Conservation (phyloP, 2,113 vertebrate species). For the Phylloscopus whistleri region DNA sequence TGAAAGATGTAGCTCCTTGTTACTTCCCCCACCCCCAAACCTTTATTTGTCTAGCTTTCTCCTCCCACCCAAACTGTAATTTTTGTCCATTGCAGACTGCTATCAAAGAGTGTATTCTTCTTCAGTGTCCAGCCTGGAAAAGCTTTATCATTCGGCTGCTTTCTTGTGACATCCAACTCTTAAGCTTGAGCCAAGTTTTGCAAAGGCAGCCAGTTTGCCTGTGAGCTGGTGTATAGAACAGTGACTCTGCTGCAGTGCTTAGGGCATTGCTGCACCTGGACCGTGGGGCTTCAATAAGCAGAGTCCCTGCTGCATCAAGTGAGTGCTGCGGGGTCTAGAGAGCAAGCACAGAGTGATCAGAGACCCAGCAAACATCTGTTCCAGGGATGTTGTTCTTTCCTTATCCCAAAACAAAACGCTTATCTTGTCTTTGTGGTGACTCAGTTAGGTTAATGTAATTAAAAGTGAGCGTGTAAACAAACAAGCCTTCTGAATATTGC, state of each 20-base stretch:
- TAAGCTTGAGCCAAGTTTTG: background rate
- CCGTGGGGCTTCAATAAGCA: background rate
- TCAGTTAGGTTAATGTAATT: conserved; percentile 33
- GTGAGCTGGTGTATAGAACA: background rate
- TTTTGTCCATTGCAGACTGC: background rate
- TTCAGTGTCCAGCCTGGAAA: background rate
- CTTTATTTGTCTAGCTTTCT: background rate
- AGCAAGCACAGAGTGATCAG: background rate
- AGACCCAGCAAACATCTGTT: background rate
- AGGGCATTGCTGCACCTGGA: background rate
- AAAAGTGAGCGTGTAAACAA: conserved; percentile 35
- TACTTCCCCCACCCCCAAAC: background rate
- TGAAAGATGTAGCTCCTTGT: background rate
- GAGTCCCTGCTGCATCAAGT: background rate
- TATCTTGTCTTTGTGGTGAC: background rate
- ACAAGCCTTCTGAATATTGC: background rate
- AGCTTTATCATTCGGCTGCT: rapidly evolving
- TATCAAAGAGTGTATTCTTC: background rate
- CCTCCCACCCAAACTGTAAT: rapidly evolving
- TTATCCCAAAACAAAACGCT: background rate
- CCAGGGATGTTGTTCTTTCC: background rate
- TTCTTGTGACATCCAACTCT: background rate
- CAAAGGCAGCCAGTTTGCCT: background rate
- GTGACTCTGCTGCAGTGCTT: rapidly evolving
- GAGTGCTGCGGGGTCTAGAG: background rate